phyloP scores from a whole-genome alignment of 1,140 invertebrate species.

The Ips nitidus region DNA sequence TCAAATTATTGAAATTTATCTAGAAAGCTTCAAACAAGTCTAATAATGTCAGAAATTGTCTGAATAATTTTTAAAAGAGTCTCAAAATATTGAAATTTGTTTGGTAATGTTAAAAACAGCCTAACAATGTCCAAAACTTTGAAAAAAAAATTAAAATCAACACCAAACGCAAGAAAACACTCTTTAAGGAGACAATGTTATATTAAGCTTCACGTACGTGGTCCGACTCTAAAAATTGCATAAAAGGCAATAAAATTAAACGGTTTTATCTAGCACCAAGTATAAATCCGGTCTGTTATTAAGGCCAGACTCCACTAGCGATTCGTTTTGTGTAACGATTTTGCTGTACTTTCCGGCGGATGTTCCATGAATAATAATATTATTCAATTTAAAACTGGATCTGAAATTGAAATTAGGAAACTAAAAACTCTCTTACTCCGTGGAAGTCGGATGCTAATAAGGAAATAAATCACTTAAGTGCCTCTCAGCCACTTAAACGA shows the following conservation, averaged over 20 bases:
- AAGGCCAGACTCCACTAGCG: conserved; percentile 25
- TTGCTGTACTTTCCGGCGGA: conserved; percentile 23
- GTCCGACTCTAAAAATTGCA: conserved; percentile 12
- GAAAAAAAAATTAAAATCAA: no score
- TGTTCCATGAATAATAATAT: conserved; percentile 44
- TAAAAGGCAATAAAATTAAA: conserved; percentile 30
- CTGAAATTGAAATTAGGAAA: conserved; percentile 40
- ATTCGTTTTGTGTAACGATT: conserved; percentile 32
- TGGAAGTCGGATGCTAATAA: conserved; percentile 10
- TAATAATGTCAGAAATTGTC: no score
- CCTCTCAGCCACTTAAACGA: background rate
- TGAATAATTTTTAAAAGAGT: no score
- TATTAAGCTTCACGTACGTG: conserved; percentile 8
- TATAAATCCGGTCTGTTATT: conserved; percentile 31
- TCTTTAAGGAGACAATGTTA: no score
- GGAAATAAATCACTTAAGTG: conserved; percentile 11
- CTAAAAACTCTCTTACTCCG: conserved; percentile 7
- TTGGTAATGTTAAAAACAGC: no score
- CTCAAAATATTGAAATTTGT: no score
- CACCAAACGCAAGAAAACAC: background rate
- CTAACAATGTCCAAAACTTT: no score
- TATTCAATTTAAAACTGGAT: conserved; percentile 42
- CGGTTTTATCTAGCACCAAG: conserved; percentile 32
- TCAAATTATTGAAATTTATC: no score
- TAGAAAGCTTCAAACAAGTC: no score